These are phyloP conservation scores for Turdus rufiventris DNA, from an alignment of 2,113 vertebrate genomes.

Conservation along the genomic window DNA sequence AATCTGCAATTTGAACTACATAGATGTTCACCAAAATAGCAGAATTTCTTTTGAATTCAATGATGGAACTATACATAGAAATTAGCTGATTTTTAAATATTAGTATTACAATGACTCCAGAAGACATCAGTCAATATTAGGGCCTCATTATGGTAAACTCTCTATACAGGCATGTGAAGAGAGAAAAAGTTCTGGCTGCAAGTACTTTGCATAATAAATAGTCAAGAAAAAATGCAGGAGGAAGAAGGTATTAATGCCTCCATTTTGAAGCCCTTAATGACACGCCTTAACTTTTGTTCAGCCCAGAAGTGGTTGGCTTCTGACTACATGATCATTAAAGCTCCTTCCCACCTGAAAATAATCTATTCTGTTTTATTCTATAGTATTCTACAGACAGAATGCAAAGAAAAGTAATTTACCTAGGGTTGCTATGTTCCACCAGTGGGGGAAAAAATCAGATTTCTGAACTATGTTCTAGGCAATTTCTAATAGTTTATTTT, in stretches of 20 bases:
- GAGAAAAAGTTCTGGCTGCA: background rate
- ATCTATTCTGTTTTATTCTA: background rate
- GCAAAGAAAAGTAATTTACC: background rate
- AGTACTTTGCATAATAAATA: background rate
- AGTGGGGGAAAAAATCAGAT: background rate
- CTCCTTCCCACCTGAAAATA: background rate
- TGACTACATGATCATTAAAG: background rate
- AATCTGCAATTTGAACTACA: background rate
- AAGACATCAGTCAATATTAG: background rate
- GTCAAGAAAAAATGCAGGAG: background rate
- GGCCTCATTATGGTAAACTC: background rate
- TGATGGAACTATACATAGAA: background rate
- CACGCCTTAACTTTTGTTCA: background rate
- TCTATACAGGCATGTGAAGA: background rate
- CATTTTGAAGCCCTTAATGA: background rate
- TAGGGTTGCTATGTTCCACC: background rate
- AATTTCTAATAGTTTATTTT: background rate
- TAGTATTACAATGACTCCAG: background rate
- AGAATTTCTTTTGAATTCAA: background rate
- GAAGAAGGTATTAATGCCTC: background rate
- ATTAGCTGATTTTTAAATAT: background rate
- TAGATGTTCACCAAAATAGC: background rate
- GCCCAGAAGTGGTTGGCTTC: background rate
- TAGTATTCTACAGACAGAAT: background rate
- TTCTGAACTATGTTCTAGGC: background rate